phyloP scores from a whole-genome alignment of 92 coral and sea anemone genomes.

The Anthopleura xanthogrammica region DNA sequence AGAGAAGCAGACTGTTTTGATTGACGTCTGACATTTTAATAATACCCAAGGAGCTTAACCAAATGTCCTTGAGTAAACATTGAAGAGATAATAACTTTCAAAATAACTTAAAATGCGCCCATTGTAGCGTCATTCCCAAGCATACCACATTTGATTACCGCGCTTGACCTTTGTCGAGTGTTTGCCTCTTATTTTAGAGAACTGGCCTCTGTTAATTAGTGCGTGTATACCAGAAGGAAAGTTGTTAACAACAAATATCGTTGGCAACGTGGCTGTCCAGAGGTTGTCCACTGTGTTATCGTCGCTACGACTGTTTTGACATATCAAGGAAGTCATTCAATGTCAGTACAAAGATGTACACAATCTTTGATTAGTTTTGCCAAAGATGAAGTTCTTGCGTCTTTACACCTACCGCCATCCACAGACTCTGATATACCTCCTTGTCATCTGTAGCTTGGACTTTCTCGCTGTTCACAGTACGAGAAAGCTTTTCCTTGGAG shows the following conservation, averaged over 20 bases:
- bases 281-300: no score
- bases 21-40: conserved; percentile 37
- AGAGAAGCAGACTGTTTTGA: conserved; percentile 2
- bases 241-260: neutral
- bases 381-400: neutral
- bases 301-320: neutral
- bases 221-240: neutral
- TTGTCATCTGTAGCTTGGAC: neutral
- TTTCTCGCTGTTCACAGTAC: neutral
- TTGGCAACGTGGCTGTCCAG: no score
- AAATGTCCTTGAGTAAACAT: conserved; percentile 34
- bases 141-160: conserved; percentile 8
- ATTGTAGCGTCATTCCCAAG: conserved; percentile 14
- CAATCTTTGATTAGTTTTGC: neutral
- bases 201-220: neutral
- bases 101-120: neutral
- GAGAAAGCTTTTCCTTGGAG: conserved; percentile 47
- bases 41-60: conserved; percentile 18
- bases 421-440: neutral
- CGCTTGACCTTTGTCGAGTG: conserved; percentile 30
- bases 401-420: neutral
- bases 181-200: neutral
- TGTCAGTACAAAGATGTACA: conserved; percentile 7
- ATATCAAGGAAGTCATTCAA: neutral
- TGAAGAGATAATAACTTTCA: conserved; percentile 14